Percentiles rank a stretch among this genome's conserved stretches.
phyloP scores from a whole-genome alignment of 2,797 vertebrate genomes.

The Tachyglossus aculeatus region DNA sequence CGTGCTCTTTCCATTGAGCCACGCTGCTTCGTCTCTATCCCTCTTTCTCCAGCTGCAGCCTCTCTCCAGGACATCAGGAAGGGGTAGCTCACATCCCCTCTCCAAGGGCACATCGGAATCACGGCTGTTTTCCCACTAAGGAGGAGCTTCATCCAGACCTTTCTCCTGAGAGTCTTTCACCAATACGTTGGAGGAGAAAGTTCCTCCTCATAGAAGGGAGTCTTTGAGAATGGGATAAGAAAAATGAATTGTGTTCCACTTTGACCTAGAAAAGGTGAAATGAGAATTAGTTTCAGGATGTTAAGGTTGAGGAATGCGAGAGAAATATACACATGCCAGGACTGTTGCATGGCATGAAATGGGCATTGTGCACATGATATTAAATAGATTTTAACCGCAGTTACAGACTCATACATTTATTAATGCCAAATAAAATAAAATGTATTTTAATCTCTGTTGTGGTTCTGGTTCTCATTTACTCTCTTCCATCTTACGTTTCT shows the following conservation, averaged over 20 bases:
- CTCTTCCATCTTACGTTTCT: slow-evolving; percentile 2
- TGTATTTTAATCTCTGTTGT: slow-evolving; percentile 15
- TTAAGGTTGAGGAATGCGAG: accelerated
- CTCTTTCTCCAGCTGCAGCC: too few species aligned
- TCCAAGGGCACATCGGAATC: too few species aligned
- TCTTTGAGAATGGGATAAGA: background rate
- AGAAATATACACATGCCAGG: background rate
- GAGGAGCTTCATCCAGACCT: too few species aligned
- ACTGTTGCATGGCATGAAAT: slow-evolving; percentile 10
- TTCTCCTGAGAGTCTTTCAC: too few species aligned
- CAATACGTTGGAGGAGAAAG: background rate
- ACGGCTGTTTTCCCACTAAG: too few species aligned
- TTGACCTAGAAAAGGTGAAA: background rate
- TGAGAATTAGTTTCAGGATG: background rate
- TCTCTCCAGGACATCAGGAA: too few species aligned
- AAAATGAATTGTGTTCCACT: background rate
- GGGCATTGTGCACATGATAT: background rate
- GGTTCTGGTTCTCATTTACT: slow-evolving; percentile 21
- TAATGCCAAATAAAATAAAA: slow-evolving; percentile 34
- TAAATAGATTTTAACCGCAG: background rate
- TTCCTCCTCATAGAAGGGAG: background rate
- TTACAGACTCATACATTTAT: background rate
- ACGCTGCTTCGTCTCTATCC: too few species aligned
- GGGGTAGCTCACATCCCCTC: too few species aligned
- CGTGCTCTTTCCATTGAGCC: too few species aligned